phyloP scores from a whole-genome alignment of 2,797 vertebrate genomes.

The Triplophysa yarkandensis region DNA sequence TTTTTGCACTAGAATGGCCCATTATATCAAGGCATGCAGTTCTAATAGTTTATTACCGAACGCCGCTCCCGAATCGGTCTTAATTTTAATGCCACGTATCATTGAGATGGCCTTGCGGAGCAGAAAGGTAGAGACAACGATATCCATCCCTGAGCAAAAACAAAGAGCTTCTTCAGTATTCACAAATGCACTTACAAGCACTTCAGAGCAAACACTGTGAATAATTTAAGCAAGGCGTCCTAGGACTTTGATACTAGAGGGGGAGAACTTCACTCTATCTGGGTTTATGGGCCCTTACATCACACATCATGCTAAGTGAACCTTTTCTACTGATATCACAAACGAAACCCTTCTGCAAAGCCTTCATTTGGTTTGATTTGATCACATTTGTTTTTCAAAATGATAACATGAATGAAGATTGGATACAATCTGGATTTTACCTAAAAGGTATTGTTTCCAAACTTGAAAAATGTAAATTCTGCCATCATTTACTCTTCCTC shows the following conservation, averaged over 20 bases:
- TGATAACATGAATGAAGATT: no score
- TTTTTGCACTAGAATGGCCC: conserved; percentile 14
- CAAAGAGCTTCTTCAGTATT: conserved; percentile 19
- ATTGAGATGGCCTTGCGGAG: conserved; percentile 10
- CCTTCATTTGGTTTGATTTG: not conserved
- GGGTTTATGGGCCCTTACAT: conserved; percentile 30
- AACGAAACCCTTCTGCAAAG: not conserved
- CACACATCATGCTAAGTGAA: conserved; percentile 27
- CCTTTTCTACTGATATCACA: conserved; percentile 8
- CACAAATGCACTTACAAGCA: conserved; percentile 34
- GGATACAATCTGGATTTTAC: no score
- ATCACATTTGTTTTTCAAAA: not conserved
- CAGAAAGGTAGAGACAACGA: conserved; percentile 16
- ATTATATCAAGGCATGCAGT: conserved; percentile 1
- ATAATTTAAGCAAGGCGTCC: conserved; percentile 34
- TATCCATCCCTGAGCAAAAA: conserved; percentile 38
- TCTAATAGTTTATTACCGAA: conserved; percentile 21
- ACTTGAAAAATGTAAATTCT: no score
- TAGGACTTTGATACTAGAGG: conserved; percentile 10
- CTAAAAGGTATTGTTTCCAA: no score
- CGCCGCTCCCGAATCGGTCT: not conserved
- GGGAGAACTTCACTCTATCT: not conserved
- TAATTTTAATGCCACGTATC: conserved; percentile 38
- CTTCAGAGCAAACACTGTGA: conserved; percentile 33
- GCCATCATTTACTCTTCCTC: no score